These are phyloP conservation scores for Dasysyrphus albostriatus DNA, from an alignment of 2,888 invertebrate species.

Conservation along the genomic window DNA sequence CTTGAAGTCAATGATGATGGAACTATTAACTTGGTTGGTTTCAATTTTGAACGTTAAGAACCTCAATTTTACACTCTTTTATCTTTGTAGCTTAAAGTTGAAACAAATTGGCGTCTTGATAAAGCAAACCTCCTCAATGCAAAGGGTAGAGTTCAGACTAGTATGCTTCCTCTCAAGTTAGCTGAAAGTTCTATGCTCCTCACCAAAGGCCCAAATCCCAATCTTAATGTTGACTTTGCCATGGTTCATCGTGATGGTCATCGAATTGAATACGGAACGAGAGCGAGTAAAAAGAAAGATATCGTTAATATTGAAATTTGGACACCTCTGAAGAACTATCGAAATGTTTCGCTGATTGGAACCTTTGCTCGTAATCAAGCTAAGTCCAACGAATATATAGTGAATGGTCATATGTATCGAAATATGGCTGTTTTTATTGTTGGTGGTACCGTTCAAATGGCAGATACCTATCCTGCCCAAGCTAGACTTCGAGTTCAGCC, in stretches of 20 bases:
- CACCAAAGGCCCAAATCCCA: slow-evolving; percentile 79
- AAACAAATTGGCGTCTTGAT: slow-evolving; percentile 84
- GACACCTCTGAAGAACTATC: slow-evolving; percentile 82
- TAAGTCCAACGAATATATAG: slow-evolving; percentile 79
- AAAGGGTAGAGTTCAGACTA: slow-evolving; percentile 82
- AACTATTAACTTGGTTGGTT: slow-evolving; percentile 85
- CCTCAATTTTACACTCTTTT: neutral
- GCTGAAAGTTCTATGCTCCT: slow-evolving; percentile 80
- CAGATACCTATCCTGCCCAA: slow-evolving; percentile 82
- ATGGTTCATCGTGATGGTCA: slow-evolving; percentile 79
- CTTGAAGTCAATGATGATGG: slow-evolving; percentile 86
- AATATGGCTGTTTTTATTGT: slow-evolving; percentile 83
- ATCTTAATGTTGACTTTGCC: slow-evolving; percentile 80
- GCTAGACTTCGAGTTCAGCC: slow-evolving; percentile 84
- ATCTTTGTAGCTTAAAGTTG: slow-evolving; percentile 78
- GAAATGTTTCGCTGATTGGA: slow-evolving; percentile 83
- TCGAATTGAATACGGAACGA: slow-evolving; percentile 80
- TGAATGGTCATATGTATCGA: slow-evolving; percentile 83
- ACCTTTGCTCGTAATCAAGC: slow-evolving; percentile 77
- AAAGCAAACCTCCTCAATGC: slow-evolving; percentile 84
- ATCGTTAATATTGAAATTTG: slow-evolving; percentile 82
- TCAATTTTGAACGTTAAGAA: neutral
- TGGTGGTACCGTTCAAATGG: slow-evolving; percentile 83
- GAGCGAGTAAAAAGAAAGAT: slow-evolving; percentile 80
- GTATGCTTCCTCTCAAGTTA: slow-evolving; percentile 80